Evolutionary conservation across 2,888 invertebrate species (phyloP), one percentile per base, ranked within the genome.

Genomic region (Melanostoma mellinum): DNA sequence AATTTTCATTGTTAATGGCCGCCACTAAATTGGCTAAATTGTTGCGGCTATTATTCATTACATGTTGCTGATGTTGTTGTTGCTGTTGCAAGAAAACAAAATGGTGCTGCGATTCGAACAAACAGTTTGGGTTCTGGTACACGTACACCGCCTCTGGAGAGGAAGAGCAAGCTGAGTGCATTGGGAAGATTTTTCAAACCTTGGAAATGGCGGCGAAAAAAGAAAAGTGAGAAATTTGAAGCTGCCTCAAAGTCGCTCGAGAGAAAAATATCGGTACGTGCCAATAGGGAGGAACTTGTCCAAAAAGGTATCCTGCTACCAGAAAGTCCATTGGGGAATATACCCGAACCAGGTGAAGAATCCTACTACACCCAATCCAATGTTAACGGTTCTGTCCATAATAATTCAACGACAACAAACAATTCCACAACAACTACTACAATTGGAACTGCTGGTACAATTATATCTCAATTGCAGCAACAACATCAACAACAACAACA

Each of bases 161-260:
- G 97, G 88, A 97, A 97, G 92, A 97, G 97, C 90, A 98, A 98
- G 92, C 95, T 98, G 91, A 97, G 98, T 86, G 96, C 97, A 81
- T 94, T 98, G 92, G 98, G 98, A 88, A 95, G 97, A 92, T 94
- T 98, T 90, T 97, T 99, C 92, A 98, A 98, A 92, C 98, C 98
- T 9, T 99, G 98, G 98, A 98, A 98, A 92, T 99, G 98, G 98
- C 97, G 98, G 93, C 95, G 98, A 93, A 98, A 98, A 96, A 98
- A 98, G 95, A 98, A 98, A 93, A 98, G 98, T 86, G 98, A 98
- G 91, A 98, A 98, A 92, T 97, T 98, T 90, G 98, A 98, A 93
- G 97, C 97, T 88, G 95, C 97, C 89, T 98, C 97, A 90, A 96
- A 97, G 93, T 97, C 98, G 88, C 94, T 99, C 93, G 98, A 99